These are phyloP conservation scores for Diploscapter pachys DNA, from an alignment of 1,140 invertebrate species.

Conservation along the genomic window DNA sequence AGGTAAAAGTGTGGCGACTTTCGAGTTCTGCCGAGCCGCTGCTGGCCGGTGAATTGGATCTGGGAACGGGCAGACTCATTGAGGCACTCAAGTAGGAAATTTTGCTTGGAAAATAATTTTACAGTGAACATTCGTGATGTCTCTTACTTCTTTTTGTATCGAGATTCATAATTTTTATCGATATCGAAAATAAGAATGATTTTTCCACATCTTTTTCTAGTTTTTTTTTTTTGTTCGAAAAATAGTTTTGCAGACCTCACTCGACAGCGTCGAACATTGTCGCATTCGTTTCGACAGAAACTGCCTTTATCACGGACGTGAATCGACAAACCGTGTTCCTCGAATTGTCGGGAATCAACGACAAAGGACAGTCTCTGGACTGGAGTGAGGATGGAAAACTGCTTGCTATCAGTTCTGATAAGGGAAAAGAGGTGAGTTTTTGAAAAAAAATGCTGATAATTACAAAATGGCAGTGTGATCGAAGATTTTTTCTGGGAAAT, in stretches of 20 bases:
- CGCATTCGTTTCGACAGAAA: conserved; percentile 46
- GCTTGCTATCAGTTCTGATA: conserved; percentile 41
- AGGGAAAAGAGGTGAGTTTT: conserved; percentile 35
- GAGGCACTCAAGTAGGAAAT: conserved; percentile 28
- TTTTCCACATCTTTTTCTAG: too few relatives aligned
- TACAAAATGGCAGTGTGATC: too few relatives aligned
- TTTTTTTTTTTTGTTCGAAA: too few relatives aligned
- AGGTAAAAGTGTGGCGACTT: conserved; percentile 37
- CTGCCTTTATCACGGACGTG: conserved; percentile 58
- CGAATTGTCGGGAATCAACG: conserved; percentile 29
- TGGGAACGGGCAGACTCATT: conserved; percentile 20
- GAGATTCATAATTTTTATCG: too few relatives aligned
- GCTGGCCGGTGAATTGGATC: conserved; percentile 13
- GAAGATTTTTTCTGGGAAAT: too few relatives aligned
- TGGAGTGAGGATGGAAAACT: conserved; percentile 44
- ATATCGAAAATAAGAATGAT: too few relatives aligned
- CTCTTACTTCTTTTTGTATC: too few relatives aligned
- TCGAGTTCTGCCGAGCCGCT: conserved; percentile 8
- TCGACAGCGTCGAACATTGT: conserved; percentile 40
- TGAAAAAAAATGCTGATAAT: neutral
- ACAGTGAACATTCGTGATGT: too few relatives aligned
- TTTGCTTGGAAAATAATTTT: neutral
- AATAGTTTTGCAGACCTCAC: conserved; percentile 18
- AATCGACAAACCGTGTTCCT: conserved; percentile 23
- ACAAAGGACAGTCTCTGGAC: conserved; percentile 33